Percentiles rank a stretch among this genome's conserved stretches.
Conservation (phyloP, 2,888 invertebrate species). For the Rhagonycha lutea region DNA sequence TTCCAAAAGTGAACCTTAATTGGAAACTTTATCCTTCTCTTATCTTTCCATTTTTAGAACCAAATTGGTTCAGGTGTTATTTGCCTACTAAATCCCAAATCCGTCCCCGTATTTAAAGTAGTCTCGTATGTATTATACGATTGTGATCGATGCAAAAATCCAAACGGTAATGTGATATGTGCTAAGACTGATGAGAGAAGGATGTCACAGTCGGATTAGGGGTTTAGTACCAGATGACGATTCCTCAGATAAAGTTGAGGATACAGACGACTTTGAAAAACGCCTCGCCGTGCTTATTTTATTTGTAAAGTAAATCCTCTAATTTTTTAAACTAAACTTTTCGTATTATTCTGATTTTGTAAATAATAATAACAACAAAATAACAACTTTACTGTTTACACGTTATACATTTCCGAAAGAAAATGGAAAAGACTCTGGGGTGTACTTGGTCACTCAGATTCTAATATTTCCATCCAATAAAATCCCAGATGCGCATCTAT, state of each 20-base stretch:
- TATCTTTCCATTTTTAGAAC: neutral
- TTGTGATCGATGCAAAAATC: conserved; percentile 39
- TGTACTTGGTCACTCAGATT: conserved; percentile 35
- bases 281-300: conserved; percentile 6
- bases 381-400: conserved; percentile 21
- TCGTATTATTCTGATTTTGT: neutral
- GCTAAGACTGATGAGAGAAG: conserved; percentile 48
- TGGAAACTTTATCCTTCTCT: neutral
- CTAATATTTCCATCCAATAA: conserved; percentile 34
- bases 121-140: conserved; percentile 7
- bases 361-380: conserved; percentile 4
- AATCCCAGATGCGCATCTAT: conserved; percentile 34
- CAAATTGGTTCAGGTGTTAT: conserved; percentile 19
- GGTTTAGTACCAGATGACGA: conserved; percentile 46
- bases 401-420: conserved; percentile 30
- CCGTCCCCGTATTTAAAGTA: neutral
- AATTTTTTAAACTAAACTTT: neutral
- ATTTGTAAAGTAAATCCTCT: neutral
- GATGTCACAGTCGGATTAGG: conserved; percentile 47
- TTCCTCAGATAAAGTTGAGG: conserved; percentile 43
- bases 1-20: neutral
- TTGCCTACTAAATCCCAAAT: conserved; percentile 11
- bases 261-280: conserved; percentile 35
- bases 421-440: conserved; percentile 34
- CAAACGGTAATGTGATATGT: conserved; percentile 37